Conservation (phyloP, 2,113 vertebrate species). For the Oreochromis tanganicae region DNA sequence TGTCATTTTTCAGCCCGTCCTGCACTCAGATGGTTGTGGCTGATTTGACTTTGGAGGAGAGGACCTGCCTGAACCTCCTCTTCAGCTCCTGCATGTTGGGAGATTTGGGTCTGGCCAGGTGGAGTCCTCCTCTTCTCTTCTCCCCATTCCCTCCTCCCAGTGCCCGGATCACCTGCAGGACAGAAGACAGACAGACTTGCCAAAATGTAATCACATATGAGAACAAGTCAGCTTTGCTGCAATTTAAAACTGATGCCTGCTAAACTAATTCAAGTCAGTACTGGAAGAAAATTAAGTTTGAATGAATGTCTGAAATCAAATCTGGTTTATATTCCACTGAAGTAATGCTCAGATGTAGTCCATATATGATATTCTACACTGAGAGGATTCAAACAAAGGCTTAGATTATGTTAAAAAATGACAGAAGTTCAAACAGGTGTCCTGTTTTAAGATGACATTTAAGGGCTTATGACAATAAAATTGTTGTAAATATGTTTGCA, state of each 20-base stretch:
- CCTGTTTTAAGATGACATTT: not conserved
- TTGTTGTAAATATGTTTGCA: not conserved
- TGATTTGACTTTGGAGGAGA: constrained; percentile 86
- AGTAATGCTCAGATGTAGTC: not conserved
- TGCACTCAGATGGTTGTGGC: constrained; percentile 73
- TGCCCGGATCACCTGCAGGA: constrained; percentile 75
- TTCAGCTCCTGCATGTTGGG: constrained; percentile 95
- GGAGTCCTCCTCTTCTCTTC: constrained; percentile 84
- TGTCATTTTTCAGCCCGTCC: not conserved
- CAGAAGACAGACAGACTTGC: not conserved
- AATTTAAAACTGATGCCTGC: not conserved
- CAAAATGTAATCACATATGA: not conserved
- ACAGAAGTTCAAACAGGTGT: not conserved
- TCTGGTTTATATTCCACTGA: not conserved
- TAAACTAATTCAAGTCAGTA: not conserved
- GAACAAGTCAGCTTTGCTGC: not conserved
- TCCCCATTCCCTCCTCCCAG: constrained; percentile 81
- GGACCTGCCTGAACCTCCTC: constrained; percentile 86
- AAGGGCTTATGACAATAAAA: not conserved
- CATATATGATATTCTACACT: rapidly evolving
- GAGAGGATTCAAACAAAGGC: not conserved
- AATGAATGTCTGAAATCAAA: not conserved
- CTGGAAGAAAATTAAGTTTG: not conserved
- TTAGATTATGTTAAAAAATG: not conserved
- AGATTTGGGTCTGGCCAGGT: constrained; percentile 86